phyloP scores from a whole-genome alignment of 2,888 invertebrate genomes.

The Drosophila infuscata region DNA sequence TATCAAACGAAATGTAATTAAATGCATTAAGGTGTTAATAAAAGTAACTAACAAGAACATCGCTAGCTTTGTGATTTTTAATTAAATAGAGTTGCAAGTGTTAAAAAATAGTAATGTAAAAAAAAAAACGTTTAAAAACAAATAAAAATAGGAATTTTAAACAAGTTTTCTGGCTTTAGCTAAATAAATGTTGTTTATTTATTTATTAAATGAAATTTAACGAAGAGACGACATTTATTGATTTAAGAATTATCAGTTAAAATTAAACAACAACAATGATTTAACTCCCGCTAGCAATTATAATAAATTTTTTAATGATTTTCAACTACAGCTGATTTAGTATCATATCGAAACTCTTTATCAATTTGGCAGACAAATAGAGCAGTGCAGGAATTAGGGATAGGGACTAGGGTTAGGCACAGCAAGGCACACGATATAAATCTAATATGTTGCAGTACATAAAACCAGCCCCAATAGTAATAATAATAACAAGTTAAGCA shows the following conservation, averaged over 20 bases:
- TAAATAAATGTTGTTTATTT: neutral
- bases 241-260: no score
- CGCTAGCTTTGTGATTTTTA: neutral
- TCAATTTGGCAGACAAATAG: neutral
- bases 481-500: neutral
- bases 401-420: neutral
- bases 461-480: neutral
- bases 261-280: no score
- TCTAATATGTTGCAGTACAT: neutral
- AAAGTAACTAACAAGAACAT: neutral
- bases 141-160: neutral
- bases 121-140: no score
- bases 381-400: no score
- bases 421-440: neutral
- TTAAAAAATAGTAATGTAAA: neutral
- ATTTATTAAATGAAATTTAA: neutral
- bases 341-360: neutral
- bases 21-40: neutral
- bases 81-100: neutral
- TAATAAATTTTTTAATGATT: neutral
- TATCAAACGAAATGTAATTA: neutral
- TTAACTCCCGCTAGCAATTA: neutral
- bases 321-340: neutral
- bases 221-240: neutral
- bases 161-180: neutral